These are phyloP conservation scores for Aspiorhynchus laticeps DNA, from an alignment of 2,113 vertebrate genomes.

Conservation along the genomic window DNA sequence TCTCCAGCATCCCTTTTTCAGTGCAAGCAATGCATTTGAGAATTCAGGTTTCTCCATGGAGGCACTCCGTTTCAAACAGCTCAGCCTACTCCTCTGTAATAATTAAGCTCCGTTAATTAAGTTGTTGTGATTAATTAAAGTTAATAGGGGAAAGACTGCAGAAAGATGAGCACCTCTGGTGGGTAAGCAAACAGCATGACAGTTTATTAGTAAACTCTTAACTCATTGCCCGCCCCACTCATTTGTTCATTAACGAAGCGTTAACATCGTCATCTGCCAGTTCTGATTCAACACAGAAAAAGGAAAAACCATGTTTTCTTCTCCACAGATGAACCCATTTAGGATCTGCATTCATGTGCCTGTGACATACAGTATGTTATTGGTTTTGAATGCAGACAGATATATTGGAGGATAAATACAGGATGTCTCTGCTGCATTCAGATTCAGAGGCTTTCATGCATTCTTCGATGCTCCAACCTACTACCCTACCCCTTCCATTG, in stretches of 20 bases:
- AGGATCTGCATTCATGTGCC: background rate
- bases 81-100: conserved; percentile 40
- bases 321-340: conserved; percentile 14
- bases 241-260: conserved; percentile 61
- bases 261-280: conserved; percentile 52
- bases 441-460: background rate
- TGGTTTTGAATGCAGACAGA: conserved; percentile 16
- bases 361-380: background rate
- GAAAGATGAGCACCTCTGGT: conserved; percentile 48
- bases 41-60: conserved; percentile 34
- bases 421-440: background rate
- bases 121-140: conserved; percentile 57
- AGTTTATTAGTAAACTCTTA: conserved; percentile 40
- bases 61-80: conserved; percentile 47
- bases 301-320: background rate
- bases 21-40: background rate
- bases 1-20: background rate
- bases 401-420: background rate
- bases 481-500: background rate
- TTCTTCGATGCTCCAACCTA: background rate
- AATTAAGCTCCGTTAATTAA: conserved; percentile 58
- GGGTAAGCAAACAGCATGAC: conserved; percentile 47
- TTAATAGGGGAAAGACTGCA: conserved; percentile 48
- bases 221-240: conserved; percentile 39
- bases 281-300: conserved; percentile 32